Percentiles rank a stretch among this genome's conserved stretches.
phyloP scores from a whole-genome alignment of 30 jellyfish, hydroid and myxozoan species.

The Hydra vulgaris region DNA sequence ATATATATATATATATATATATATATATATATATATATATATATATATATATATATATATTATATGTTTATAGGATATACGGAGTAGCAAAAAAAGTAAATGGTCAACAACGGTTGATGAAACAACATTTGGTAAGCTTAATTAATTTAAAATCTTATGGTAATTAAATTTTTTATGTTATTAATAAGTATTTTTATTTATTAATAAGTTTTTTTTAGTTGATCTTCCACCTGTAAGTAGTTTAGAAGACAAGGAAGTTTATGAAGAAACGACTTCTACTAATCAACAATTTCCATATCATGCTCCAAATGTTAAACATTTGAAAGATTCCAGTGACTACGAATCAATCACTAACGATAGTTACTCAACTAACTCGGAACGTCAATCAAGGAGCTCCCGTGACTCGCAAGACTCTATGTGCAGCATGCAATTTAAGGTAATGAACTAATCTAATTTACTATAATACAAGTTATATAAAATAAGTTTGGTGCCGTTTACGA shows the following conservation, averaged over 20 bases:
- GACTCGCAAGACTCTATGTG: neutral
- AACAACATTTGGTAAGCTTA: neutral
- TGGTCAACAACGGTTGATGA: neutral
- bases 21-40: too few relatives aligned
- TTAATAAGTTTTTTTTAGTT: constrained; percentile 4
- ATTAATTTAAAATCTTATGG: too few relatives aligned
- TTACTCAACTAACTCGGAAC: neutral
- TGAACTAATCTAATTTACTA: too few relatives aligned
- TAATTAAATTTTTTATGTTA: too few relatives aligned
- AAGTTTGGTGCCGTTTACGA: too few relatives aligned
- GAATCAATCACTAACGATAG: neutral
- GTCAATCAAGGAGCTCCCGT: neutral
- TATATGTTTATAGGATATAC: neutral
- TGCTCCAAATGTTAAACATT: neutral
- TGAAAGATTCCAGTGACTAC: neutral
- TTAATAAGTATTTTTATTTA: too few relatives aligned
- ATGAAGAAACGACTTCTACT: neutral
- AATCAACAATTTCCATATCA: neutral
- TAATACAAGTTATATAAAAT: too few relatives aligned
- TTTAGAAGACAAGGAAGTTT: neutral
- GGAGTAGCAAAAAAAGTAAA: neutral
- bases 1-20: too few relatives aligned
- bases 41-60: too few relatives aligned
- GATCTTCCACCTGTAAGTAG: constrained; percentile 17
- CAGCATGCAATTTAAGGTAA: neutral